These are phyloP conservation scores for Holothuria glaberrima DNA, from an alignment of 35 echinoderm and acorn worm genomes.

Conservation along the genomic window DNA sequence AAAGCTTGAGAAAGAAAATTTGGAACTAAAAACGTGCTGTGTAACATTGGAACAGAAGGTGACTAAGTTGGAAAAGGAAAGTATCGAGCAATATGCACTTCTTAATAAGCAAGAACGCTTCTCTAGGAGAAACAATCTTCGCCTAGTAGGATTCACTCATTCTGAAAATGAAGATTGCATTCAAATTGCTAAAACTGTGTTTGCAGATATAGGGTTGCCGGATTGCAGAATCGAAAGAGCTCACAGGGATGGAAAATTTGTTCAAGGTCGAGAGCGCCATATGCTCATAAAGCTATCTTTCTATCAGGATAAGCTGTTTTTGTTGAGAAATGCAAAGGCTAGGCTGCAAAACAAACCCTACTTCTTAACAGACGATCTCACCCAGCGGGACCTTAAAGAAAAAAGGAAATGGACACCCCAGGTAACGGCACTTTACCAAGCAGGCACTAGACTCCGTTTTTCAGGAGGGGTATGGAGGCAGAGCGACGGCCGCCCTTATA, in stretches of 20 bases:
- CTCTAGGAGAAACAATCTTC: no score
- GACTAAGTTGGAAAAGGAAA: background rate
- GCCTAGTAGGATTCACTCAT: background rate
- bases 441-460: no score
- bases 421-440: no score
- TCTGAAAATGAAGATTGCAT: slow-evolving; percentile 19
- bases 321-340: background rate
- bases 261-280: no score
- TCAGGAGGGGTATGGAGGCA: no score
- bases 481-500: no score
- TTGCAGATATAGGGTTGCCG: background rate
- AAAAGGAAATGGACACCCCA: slow-evolving; percentile 30
- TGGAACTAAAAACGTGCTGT: no score
- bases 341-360: background rate
- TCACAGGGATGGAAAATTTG: no score
- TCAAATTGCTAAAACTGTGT: background rate
- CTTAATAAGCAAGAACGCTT: slow-evolving; percentile 31
- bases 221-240: no score
- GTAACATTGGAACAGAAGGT: background rate
- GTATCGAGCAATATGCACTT: background rate
- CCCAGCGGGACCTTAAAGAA: background rate
- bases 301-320: no score
- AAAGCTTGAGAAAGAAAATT: no score
- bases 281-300: background rate
- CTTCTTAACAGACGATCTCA: slow-evolving; percentile 41